A percentile compares a stretch with the other conserved stretches of the same genome.
Evolutionary conservation across 1,140 invertebrate genomes (phyloP).

Genomic region (Proales similis): DNA sequence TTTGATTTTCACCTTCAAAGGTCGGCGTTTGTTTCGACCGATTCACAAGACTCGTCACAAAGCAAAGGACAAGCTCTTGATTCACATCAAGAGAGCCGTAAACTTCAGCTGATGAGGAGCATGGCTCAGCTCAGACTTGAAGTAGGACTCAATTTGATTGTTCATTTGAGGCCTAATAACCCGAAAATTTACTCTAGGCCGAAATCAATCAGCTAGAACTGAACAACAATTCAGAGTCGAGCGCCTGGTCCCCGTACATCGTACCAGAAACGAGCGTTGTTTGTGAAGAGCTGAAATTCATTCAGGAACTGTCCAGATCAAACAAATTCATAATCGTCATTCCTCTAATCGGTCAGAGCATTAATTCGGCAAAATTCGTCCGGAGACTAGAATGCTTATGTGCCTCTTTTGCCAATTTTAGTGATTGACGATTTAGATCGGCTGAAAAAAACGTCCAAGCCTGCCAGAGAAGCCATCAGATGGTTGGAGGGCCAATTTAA

Average conservation of each 20-base stretch:
- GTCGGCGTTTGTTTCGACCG: neutral
- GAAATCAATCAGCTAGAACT: slow-evolving; percentile 65
- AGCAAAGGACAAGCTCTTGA: neutral
- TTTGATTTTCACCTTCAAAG: slow-evolving; percentile 13
- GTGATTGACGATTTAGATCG: slow-evolving; percentile 77
- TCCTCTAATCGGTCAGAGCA: slow-evolving; percentile 64
- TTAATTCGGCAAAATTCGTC: slow-evolving; percentile 37
- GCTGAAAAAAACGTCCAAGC: slow-evolving; percentile 66
- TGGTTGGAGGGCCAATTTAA: slow-evolving; percentile 79
- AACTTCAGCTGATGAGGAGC: slow-evolving; percentile 59
- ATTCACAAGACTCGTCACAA: neutral
- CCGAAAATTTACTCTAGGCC: slow-evolving; percentile 45
- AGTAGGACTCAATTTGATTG: slow-evolving; percentile 44
- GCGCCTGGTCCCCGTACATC: slow-evolving; percentile 64
- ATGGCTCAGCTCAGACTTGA: slow-evolving; percentile 70
- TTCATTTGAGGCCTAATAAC: neutral
- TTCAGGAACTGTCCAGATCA: slow-evolving; percentile 68
- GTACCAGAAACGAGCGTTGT: slow-evolving; percentile 67
- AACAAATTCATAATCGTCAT: slow-evolving; percentile 72
- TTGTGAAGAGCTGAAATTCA: slow-evolving; percentile 62
- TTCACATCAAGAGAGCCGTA: neutral
- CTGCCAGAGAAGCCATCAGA: slow-evolving; percentile 76
- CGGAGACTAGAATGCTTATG: slow-evolving; percentile 10
- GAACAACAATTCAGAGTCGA: slow-evolving; percentile 47
- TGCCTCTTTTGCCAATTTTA: slow-evolving; percentile 53